Conservation (phyloP, 2,797 vertebrate species). For the Gephyroberyx darwinii region DNA sequence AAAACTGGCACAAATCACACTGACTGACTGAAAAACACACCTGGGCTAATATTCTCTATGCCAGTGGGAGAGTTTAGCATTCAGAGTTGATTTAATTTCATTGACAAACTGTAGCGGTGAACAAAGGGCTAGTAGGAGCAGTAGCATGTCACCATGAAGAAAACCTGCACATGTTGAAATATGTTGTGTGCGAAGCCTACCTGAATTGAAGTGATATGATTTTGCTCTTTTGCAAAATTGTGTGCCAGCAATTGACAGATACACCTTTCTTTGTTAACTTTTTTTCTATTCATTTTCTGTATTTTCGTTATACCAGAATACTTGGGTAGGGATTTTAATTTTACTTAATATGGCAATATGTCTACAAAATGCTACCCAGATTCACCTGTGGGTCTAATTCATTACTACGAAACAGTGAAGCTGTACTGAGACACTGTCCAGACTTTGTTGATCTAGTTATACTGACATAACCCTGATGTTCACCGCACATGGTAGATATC, state of each 20-base stretch:
- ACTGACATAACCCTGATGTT: constrained; percentile 50
- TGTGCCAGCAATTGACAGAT: constrained; percentile 13
- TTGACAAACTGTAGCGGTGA: constrained; percentile 10
- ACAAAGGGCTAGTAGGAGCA: constrained; percentile 53
- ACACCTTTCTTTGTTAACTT: no score
- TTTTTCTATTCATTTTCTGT: no score
- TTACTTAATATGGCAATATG: not conserved
- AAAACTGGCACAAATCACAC: no score
- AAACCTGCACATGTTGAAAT: constrained; percentile 38
- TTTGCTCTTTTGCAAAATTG: not conserved
- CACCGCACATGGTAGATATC: constrained; percentile 38
- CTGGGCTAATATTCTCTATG: constrained; percentile 43
- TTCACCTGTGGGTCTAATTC: constrained; percentile 39
- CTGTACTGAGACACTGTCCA: constrained; percentile 60
- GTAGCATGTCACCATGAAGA: constrained; percentile 40
- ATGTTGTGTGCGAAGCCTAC: not conserved
- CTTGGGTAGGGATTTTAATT: not conserved
- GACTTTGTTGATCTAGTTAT: constrained; percentile 60
- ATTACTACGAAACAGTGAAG: constrained; percentile 44
- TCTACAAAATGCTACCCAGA: not conserved
- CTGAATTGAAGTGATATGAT: not conserved
- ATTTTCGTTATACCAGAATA: no score
- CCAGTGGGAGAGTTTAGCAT: constrained; percentile 25
- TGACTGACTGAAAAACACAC: constrained; percentile 37
- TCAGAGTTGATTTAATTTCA: constrained; percentile 43